Evolutionary conservation across 2,113 vertebrate species (phyloP).

Genomic region (Gymnobelideus leadbeateri): DNA sequence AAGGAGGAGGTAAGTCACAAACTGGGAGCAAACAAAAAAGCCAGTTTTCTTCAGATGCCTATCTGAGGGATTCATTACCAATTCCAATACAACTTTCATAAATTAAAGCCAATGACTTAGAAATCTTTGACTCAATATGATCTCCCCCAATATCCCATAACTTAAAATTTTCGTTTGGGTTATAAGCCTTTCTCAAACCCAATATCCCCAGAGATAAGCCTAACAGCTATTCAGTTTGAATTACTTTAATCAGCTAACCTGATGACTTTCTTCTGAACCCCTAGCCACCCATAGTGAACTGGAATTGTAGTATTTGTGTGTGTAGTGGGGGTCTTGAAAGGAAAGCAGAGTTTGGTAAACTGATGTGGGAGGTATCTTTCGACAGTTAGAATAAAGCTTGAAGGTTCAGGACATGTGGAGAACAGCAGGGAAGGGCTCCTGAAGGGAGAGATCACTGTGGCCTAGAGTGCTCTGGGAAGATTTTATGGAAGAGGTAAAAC

Average conservation of each 20-base stretch:
- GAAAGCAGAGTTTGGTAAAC: background rate
- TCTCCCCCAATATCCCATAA: background rate
- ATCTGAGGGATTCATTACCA: background rate
- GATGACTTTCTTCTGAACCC: background rate
- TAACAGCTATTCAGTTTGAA: background rate
- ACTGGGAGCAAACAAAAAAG: background rate
- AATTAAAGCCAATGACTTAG: background rate
- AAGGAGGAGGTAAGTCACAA: conserved; percentile 78
- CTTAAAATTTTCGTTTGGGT: background rate
- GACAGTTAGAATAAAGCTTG: background rate
- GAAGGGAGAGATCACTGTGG: background rate
- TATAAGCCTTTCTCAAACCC: conserved; percentile 16
- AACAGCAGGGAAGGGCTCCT: background rate
- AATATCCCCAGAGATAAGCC: background rate
- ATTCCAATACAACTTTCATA: background rate
- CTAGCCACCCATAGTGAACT: background rate
- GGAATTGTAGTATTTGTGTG: background rate
- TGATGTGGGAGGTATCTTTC: background rate
- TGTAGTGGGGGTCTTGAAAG: background rate
- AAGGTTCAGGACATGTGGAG: background rate
- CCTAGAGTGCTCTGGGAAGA: background rate
- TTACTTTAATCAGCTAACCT: background rate
- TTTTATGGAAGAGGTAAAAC: background rate
- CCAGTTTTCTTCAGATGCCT: background rate
- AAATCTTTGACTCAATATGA: conserved; percentile 1